phyloP scores from a whole-genome alignment of 2,888 invertebrate genomes.

The Epistrophe eligans region DNA sequence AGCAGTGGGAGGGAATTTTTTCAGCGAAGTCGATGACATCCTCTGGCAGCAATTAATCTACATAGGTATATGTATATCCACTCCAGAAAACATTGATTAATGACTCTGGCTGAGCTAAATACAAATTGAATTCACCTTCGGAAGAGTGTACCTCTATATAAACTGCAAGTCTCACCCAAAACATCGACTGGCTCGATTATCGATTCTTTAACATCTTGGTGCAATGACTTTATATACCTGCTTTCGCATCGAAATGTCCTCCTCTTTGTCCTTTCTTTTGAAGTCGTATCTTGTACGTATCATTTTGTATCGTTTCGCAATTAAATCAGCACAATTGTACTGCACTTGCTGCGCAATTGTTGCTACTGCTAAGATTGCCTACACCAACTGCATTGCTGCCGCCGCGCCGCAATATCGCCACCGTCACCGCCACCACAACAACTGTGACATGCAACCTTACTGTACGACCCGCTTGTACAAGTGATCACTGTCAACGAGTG shows the following conservation, averaged over 20 bases:
- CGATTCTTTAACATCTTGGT: slow-evolving; percentile 45
- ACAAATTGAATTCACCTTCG: slow-evolving; percentile 68
- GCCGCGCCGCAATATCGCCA: not conserved
- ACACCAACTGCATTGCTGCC: not conserved
- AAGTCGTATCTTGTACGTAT: slow-evolving; percentile 32
- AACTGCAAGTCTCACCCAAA: slow-evolving; percentile 7
- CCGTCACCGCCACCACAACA: no score
- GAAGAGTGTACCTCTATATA: not conserved
- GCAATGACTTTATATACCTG: slow-evolving; percentile 48
- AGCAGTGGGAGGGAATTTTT: not conserved
- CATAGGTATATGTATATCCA: slow-evolving; percentile 43
- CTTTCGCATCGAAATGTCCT: slow-evolving; percentile 34
- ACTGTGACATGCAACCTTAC: slow-evolving; percentile 53
- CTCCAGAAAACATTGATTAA: slow-evolving; percentile 58
- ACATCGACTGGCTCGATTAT: slow-evolving; percentile 39
- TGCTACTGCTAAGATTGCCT: slow-evolving; percentile 15
- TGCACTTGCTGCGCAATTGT: slow-evolving; percentile 69
- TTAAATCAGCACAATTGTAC: slow-evolving; percentile 67
- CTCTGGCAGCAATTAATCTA: slow-evolving; percentile 72
- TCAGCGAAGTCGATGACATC: slow-evolving; percentile 55
- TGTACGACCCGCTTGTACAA: slow-evolving; percentile 66
- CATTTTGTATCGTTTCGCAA: slow-evolving; percentile 53
- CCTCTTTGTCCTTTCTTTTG: slow-evolving; percentile 27
- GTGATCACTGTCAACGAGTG: slow-evolving; percentile 72
- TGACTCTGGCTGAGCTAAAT: slow-evolving; percentile 43